Conservation (phyloP, 30 jellyfish, hydroid and myxozoan species). For the Calvadosia cruxmelitensis region DNA sequence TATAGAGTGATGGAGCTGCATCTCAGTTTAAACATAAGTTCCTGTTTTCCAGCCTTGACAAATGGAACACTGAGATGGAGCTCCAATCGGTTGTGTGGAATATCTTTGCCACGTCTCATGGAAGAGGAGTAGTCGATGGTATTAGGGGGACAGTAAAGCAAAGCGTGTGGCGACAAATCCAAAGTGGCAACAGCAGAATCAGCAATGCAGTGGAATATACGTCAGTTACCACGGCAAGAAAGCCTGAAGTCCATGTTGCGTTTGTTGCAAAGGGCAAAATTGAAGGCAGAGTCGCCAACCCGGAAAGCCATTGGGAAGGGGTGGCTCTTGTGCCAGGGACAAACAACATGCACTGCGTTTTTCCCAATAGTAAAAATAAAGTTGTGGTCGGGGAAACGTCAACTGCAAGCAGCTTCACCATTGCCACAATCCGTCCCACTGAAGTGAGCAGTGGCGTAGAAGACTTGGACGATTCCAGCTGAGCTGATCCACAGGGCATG, state of each 20-base stretch:
- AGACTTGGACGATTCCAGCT: no score
- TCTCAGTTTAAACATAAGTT: slow-evolving; percentile 1
- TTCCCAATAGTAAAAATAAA: slow-evolving; percentile 5
- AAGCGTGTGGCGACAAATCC: background rate
- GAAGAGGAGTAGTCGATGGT: no score
- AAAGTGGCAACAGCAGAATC: no score
- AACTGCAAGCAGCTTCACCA: background rate
- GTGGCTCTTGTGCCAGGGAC: slow-evolving; percentile 16
- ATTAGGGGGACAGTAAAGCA: slow-evolving; percentile 10
- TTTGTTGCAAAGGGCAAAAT: slow-evolving; percentile 8
- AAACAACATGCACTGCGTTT: slow-evolving; percentile 9
- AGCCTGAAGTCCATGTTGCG: background rate
- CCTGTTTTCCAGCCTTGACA: slow-evolving; percentile 2
- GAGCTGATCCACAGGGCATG: no score
- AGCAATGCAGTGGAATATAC: no score
- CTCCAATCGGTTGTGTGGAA: slow-evolving; percentile 17
- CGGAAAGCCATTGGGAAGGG: slow-evolving; percentile 8
- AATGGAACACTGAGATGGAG: slow-evolving; percentile 10
- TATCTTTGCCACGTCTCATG: slow-evolving; percentile 31
- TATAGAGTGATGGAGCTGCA: slow-evolving; percentile 17
- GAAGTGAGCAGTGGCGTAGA: no score
- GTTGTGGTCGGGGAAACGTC: slow-evolving; percentile 24
- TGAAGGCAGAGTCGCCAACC: slow-evolving; percentile 1
- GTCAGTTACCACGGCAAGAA: slow-evolving; percentile 9
- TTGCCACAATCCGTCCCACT: slow-evolving; percentile 7